phyloP scores from a whole-genome alignment of 1,140 invertebrate genomes.

The Phymorhynchus buccinoides region DNA sequence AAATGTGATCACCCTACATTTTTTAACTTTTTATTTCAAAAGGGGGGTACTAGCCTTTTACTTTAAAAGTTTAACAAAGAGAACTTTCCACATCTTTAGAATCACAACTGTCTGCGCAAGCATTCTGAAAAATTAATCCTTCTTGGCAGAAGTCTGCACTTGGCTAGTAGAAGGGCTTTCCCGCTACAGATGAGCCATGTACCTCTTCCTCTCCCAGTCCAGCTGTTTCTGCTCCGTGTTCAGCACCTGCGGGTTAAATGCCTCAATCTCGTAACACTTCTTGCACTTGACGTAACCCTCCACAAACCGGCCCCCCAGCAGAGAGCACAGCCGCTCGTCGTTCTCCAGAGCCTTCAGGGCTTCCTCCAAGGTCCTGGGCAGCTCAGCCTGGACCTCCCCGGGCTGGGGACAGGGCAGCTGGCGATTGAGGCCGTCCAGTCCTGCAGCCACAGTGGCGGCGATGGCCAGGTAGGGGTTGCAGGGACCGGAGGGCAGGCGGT shows the following conservation, averaged over 20 bases:
- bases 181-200: no score
- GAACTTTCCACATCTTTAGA: no score
- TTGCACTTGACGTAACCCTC: constrained; percentile 17
- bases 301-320: constrained; percentile 29
- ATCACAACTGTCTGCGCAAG: no score
- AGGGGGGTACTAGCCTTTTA: no score
- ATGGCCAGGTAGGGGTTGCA: constrained; percentile 41
- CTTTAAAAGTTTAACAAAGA: no score
- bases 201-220: constrained; percentile 18
- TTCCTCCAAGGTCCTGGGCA: constrained; percentile 4
- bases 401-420: constrained; percentile 30
- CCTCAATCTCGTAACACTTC: neutral
- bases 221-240: constrained; percentile 10
- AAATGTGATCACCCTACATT: no score
- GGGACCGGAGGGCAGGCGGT: constrained; percentile 32
- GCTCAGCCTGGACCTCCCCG: neutral
- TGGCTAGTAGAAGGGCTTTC: no score
- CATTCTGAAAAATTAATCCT: no score
- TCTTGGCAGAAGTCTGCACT: no score
- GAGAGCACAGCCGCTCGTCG: constrained; percentile 15
- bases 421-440: constrained; percentile 28
- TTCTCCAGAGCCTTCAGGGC: constrained; percentile 30
- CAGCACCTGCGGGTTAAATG: neutral
- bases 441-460: constrained; percentile 38
- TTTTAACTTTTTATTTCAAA: no score